Percentiles rank a stretch among this genome's conserved stretches.
These are phyloP conservation scores for Pituophis catenifer DNA, from an alignment of 2,113 vertebrate genomes.

Conservation along the genomic window DNA sequence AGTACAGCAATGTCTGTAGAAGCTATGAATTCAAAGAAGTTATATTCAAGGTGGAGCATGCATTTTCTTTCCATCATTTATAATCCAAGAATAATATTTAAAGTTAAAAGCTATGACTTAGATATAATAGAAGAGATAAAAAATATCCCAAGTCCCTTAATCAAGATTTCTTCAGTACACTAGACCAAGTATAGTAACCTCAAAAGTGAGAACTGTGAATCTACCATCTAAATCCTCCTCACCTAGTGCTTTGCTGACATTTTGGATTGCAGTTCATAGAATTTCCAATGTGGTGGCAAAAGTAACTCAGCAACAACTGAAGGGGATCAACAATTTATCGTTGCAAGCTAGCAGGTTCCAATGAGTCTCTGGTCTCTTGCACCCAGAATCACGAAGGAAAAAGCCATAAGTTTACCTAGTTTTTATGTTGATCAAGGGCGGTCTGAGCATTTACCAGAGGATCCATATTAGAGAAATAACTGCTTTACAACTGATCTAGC, in stretches of 20 bases:
- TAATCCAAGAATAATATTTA: not conserved
- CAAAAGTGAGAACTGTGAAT: not conserved
- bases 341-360: not conserved
- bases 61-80: not conserved
- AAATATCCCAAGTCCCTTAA: not conserved
- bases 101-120: not conserved
- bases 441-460: not conserved
- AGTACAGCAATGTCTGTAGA: conserved; percentile 53
- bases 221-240: not conserved
- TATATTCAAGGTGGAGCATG: not conserved
- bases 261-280: not conserved
- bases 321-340: not conserved
- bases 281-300: not conserved
- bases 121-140: too few relatives aligned
- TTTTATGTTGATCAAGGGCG: not conserved
- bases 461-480: not conserved
- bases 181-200: not conserved
- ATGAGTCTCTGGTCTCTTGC: not conserved
- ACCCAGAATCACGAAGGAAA: not conserved
- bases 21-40: conserved; percentile 29
- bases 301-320: not conserved
- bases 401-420: not conserved
- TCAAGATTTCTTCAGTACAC: not conserved
- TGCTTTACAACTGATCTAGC: not conserved
- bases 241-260: not conserved